Conservation (phyloP, 2,888 invertebrate species). For the Acholoe squamosa region DNA sequence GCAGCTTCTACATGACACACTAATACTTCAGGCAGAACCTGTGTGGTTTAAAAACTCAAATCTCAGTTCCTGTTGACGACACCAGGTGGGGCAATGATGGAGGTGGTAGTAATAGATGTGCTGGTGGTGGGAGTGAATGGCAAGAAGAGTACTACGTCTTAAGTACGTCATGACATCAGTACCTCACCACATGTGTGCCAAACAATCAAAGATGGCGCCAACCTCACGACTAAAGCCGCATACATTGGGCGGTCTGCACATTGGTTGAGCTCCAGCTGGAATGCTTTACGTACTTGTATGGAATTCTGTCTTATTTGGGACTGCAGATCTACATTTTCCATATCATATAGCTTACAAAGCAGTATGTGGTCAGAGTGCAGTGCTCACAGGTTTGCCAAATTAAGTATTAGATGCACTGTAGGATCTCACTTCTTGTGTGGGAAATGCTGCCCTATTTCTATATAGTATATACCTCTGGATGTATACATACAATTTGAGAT, state of each 20-base stretch:
- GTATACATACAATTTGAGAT: slow-evolving; percentile 17
- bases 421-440: not conserved
- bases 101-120: not conserved
- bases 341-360: not conserved
- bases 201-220: not conserved
- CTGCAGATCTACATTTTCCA: slow-evolving; percentile 27
- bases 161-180: not conserved
- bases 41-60: slow-evolving; percentile 52
- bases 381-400: slow-evolving; percentile 5
- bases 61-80: slow-evolving; percentile 55
- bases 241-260: not conserved
- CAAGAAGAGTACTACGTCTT: not conserved
- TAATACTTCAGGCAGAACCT: slow-evolving; percentile 60
- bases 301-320: slow-evolving; percentile 23
- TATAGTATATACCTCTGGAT: not conserved
- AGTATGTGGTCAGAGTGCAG: not conserved
- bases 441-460: slow-evolving; percentile 11
- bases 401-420: slow-evolving; percentile 27
- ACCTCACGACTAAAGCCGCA: not conserved
- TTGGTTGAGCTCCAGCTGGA: not conserved
- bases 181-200: not conserved
- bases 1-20: slow-evolving; percentile 62
- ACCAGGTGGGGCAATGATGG: slow-evolving; percentile 37
- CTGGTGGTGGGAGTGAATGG: slow-evolving; percentile 12
- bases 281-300: slow-evolving; percentile 16